Percentiles rank a stretch among this genome's conserved stretches.
Conservation (phyloP, 64 coral and sea anemone species). For the Dendrophyllia cribrosa region DNA sequence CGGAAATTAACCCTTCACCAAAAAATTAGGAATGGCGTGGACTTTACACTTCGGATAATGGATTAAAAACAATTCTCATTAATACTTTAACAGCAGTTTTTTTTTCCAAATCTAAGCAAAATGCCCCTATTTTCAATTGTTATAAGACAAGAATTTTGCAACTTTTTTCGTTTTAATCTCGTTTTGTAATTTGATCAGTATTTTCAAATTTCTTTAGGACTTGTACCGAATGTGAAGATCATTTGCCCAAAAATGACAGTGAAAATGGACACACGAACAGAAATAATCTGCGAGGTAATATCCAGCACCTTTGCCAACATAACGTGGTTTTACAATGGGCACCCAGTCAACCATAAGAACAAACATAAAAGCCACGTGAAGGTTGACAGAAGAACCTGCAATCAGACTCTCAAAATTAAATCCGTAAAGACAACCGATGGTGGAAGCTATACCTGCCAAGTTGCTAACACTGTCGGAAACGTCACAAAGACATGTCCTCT, state of each 20-base stretch:
- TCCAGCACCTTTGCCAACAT: not conserved
- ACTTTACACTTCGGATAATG: too few relatives aligned
- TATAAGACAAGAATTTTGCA: too few relatives aligned
- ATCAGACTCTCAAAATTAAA: constrained; percentile 37
- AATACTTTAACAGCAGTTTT: too few relatives aligned
- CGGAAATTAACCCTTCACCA: too few relatives aligned
- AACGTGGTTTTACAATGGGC: not conserved
- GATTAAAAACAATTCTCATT: too few relatives aligned
- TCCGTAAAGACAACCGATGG: not conserved
- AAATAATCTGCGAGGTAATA: not conserved
- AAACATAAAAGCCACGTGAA: not conserved
- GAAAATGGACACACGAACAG: not conserved
- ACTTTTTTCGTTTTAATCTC: not conserved
- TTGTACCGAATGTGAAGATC: not conserved
- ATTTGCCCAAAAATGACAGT: not conserved
- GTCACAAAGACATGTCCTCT: not conserved
- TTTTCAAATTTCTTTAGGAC: not conserved
- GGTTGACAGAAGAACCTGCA: not conserved
- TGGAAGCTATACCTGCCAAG: constrained; percentile 10
- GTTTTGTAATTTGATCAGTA: not conserved
- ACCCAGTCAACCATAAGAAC: not conserved
- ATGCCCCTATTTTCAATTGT: too few relatives aligned
- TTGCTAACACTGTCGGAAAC: not conserved
- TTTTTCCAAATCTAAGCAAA: too few relatives aligned
- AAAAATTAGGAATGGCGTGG: too few relatives aligned